A percentile compares a stretch with the other conserved stretches of the same genome.
phyloP scores from a whole-genome alignment of 2,888 invertebrate genomes.

The Arrhopalites spinosus region DNA sequence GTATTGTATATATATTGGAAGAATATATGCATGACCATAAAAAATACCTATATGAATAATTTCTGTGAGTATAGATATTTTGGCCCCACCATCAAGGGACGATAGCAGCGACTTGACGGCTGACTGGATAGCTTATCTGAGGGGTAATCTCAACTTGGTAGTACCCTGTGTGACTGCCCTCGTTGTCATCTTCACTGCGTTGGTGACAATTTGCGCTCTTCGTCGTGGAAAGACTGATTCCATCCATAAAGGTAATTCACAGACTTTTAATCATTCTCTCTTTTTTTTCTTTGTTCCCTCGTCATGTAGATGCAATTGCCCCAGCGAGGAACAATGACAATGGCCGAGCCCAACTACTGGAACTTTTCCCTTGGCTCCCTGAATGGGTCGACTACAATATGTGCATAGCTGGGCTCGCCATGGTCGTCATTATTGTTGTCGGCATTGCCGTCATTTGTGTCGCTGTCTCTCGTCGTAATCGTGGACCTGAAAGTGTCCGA shows the following conservation, averaged over 20 bases:
- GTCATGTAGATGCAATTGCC: constrained; percentile 75
- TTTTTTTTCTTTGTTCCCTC: constrained; percentile 57
- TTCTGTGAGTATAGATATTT: constrained; percentile 45
- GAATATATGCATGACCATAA: constrained; percentile 30
- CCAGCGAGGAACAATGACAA: constrained; percentile 61
- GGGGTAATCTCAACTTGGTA: constrained; percentile 79
- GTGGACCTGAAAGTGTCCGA: constrained; percentile 71
- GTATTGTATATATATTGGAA: constrained; percentile 6
- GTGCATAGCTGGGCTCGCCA: constrained; percentile 86
- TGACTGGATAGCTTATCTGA: constrained; percentile 54
- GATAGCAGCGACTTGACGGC: constrained; percentile 52
- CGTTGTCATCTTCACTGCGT: constrained; percentile 89
- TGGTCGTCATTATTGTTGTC: constrained; percentile 85
- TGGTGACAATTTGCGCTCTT: constrained; percentile 90
- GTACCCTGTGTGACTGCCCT: constrained; percentile 90
- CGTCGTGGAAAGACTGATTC: constrained; percentile 74
- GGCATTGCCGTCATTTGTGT: constrained; percentile 90
- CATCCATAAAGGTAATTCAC: constrained; percentile 78
- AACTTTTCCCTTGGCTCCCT: constrained; percentile 74
- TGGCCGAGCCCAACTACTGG: constrained; percentile 50
- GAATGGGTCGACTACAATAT: constrained; percentile 89
- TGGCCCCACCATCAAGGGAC: constrained; percentile 53
- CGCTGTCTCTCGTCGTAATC: constrained; percentile 77
- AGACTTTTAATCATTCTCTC: constrained; percentile 56
- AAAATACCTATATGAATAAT: constrained; percentile 12